phyloP scores from a whole-genome alignment of 2,888 invertebrate genomes.

The Drosophila cognata region DNA sequence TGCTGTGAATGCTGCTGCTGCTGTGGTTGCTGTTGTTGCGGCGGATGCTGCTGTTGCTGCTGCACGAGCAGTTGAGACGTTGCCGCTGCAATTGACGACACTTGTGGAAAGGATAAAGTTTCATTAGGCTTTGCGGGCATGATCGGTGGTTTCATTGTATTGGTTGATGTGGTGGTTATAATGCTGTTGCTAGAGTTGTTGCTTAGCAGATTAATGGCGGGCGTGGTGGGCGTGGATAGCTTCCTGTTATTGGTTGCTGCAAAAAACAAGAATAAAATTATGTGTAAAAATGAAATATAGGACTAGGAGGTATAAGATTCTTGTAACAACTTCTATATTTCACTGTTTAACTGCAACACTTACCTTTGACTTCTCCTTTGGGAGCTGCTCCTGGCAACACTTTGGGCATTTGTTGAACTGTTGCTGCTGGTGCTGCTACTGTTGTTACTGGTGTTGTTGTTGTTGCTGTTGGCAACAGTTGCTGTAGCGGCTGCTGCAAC shows the following conservation, averaged over 20 bases:
- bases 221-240: constrained; percentile 23
- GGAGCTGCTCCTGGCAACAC: constrained; percentile 38
- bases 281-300: background rate
- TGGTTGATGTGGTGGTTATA: constrained; percentile 42
- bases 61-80: constrained; percentile 34
- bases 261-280: background rate
- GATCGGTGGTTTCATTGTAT: constrained; percentile 62
- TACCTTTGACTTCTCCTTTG: constrained; percentile 62
- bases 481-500: constrained; percentile 42
- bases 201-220: constrained; percentile 48
- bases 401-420: constrained; percentile 39
- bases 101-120: constrained; percentile 47
- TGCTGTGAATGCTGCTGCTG: constrained; percentile 26
- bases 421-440: constrained; percentile 36
- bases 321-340: background rate
- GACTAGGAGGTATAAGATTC: background rate
- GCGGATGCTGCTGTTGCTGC: constrained; percentile 12
- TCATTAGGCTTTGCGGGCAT: constrained; percentile 55
- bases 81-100: constrained; percentile 36
- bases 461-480: constrained; percentile 36
- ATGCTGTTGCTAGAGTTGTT: constrained; percentile 38
- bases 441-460: constrained; percentile 13
- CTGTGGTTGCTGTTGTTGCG: constrained; percentile 10
- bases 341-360: constrained; percentile 3
- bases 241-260: constrained; percentile 57